Percentiles rank a stretch among this genome's conserved stretches.
phyloP scores from a whole-genome alignment of 2,888 invertebrate genomes.

The Polyommatus iphigenia region DNA sequence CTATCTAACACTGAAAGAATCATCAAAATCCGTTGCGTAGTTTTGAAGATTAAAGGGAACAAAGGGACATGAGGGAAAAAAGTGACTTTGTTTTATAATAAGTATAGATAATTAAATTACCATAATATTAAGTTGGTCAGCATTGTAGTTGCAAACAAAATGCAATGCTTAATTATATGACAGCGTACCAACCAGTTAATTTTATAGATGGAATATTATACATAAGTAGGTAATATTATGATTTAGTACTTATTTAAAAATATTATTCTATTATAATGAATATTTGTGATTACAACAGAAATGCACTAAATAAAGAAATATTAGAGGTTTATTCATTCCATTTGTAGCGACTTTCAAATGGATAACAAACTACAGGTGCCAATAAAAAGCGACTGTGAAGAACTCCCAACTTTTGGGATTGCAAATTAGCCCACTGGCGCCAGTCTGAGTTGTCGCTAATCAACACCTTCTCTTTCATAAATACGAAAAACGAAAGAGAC shows the following conservation, averaged over 20 bases:
- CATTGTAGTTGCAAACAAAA: background rate
- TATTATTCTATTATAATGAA: background rate
- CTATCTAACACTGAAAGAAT: no score
- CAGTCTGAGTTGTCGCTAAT: background rate
- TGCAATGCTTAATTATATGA: background rate
- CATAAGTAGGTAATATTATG: background rate
- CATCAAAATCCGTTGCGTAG: no score
- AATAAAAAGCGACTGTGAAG: background rate
- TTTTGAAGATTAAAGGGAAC: no score
- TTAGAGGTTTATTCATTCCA: background rate
- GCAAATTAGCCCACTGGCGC: background rate
- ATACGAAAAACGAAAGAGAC: background rate
- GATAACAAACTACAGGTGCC: conserved; percentile 14
- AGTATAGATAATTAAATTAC: background rate
- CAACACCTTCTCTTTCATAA: background rate
- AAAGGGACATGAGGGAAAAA: no score
- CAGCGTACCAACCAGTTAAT: background rate
- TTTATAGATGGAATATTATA: background rate
- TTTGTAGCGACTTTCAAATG: conserved; percentile 12
- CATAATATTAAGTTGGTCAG: background rate
- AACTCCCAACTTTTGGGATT: background rate
- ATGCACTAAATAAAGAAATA: background rate
- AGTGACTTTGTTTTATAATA: no score
- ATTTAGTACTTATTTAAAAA: background rate
- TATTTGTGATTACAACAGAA: conserved; percentile 6